Conservation (phyloP, 1,140 invertebrate species). For the Monomorium pharaonis region DNA sequence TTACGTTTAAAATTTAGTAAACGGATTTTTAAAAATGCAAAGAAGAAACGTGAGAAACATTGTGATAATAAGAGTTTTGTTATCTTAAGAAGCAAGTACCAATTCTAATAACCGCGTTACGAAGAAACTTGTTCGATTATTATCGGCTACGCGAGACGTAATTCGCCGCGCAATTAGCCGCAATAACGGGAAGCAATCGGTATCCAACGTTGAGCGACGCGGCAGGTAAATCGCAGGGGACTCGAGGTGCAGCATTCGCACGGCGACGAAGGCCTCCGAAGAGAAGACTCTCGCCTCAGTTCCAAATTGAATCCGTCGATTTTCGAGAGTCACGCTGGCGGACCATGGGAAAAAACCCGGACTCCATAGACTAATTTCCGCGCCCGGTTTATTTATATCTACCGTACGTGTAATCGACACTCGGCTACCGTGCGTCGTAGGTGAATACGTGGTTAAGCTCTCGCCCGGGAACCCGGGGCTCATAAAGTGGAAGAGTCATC, state of each 20-base stretch:
- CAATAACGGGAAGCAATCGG: constrained; percentile 37
- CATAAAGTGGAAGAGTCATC: constrained; percentile 79
- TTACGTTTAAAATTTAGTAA: neutral
- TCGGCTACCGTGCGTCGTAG: constrained; percentile 71
- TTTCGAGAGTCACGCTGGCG: constrained; percentile 44
- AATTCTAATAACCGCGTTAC: neutral
- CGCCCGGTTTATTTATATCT: constrained; percentile 70
- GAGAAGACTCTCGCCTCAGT: neutral
- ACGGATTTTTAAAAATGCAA: neutral
- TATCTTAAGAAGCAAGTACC: neutral
- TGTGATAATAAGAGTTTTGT: neutral
- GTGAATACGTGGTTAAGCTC: constrained; percentile 48
- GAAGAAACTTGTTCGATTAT: constrained; percentile 52
- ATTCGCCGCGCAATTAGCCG: constrained; percentile 38
- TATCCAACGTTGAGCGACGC: neutral
- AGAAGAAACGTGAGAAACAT: neutral
- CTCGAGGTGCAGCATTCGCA: neutral
- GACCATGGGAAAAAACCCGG: constrained; percentile 35
- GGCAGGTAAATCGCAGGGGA: constrained; percentile 33
- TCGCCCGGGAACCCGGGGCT: constrained; percentile 13
- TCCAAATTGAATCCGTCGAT: constrained; percentile 44
- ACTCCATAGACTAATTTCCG: constrained; percentile 72
- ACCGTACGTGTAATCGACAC: constrained; percentile 70
- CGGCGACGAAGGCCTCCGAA: constrained; percentile 2
- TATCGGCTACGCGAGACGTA: neutral